These are phyloP conservation scores for Dryobota labecula DNA, from an alignment of 2,888 invertebrate species.

Conservation along the genomic window DNA sequence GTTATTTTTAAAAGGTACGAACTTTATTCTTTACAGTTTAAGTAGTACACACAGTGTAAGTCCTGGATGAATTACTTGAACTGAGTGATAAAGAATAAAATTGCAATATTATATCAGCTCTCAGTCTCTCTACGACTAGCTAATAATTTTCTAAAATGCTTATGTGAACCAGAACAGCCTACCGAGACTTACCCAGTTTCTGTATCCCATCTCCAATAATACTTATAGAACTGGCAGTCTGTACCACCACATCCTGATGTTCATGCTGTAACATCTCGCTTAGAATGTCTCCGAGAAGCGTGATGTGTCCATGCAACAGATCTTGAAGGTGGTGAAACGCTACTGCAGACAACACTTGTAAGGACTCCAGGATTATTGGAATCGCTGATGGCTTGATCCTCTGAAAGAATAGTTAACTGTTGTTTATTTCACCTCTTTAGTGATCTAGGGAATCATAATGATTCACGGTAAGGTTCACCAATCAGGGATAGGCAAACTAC, in stretches of 20 bases:
- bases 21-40: too few relatives aligned
- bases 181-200: conserved; percentile 80
- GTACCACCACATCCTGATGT: conserved; percentile 93
- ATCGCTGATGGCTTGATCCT: conserved; percentile 86
- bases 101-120: not conserved
- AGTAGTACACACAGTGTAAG: too few relatives aligned
- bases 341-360: conserved; percentile 93
- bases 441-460: too few relatives aligned
- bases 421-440: not conserved
- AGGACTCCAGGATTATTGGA: conserved; percentile 94
- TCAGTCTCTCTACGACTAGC: not conserved
- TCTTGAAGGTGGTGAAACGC: conserved; percentile 91
- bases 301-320: conserved; percentile 90
- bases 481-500: too few relatives aligned
- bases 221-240: conserved; percentile 93
- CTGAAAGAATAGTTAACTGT: conserved; percentile 70
- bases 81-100: not conserved
- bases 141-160: not conserved
- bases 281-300: conserved; percentile 91
- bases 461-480: too few relatives aligned
- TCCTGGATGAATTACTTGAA: too few relatives aligned
- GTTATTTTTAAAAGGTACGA: not conserved
- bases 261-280: conserved; percentile 90
- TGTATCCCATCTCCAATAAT: conserved; percentile 92
- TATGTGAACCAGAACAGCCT: not conserved